Percentiles rank a stretch among this genome's conserved stretches.
phyloP scores from a whole-genome alignment of 2,797 vertebrate species.

The Leptodactylus fallax region DNA sequence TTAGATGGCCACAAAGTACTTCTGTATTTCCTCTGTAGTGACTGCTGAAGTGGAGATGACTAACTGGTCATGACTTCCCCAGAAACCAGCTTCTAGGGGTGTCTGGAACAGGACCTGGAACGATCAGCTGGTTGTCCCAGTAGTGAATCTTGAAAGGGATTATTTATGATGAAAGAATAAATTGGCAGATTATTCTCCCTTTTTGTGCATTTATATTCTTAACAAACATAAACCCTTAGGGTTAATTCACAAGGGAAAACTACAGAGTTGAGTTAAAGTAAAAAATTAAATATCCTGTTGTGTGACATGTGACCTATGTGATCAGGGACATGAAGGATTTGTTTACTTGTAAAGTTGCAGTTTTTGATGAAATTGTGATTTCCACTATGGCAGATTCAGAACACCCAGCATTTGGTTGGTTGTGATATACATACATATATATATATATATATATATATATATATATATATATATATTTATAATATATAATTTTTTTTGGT shows the following conservation, averaged over 20 bases:
- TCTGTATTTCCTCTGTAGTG: too few relatives aligned
- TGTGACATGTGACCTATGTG: background rate
- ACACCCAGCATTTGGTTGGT: too few relatives aligned
- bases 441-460: too few relatives aligned
- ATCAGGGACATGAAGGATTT: background rate
- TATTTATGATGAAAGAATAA: background rate
- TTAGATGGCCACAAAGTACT: too few relatives aligned
- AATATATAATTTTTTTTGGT: too few relatives aligned
- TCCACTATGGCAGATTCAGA: too few relatives aligned
- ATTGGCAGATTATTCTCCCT: background rate
- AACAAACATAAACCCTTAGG: background rate
- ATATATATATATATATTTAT: too few relatives aligned
- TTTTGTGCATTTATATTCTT: background rate
- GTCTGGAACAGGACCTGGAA: background rate
- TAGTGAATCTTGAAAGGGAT: too few relatives aligned
- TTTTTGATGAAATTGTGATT: background rate
- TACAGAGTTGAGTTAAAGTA: background rate
- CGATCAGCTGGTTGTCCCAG: background rate
- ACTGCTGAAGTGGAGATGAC: too few relatives aligned
- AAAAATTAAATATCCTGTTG: background rate
- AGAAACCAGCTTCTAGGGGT: background rate
- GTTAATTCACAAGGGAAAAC: background rate
- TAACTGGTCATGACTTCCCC: too few relatives aligned
- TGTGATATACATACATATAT: too few relatives aligned
- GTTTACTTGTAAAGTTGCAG: background rate